Base-by-base conservation (phyloP, 2,888 invertebrate species). In the Phytoseiulus persimilis region DNA sequence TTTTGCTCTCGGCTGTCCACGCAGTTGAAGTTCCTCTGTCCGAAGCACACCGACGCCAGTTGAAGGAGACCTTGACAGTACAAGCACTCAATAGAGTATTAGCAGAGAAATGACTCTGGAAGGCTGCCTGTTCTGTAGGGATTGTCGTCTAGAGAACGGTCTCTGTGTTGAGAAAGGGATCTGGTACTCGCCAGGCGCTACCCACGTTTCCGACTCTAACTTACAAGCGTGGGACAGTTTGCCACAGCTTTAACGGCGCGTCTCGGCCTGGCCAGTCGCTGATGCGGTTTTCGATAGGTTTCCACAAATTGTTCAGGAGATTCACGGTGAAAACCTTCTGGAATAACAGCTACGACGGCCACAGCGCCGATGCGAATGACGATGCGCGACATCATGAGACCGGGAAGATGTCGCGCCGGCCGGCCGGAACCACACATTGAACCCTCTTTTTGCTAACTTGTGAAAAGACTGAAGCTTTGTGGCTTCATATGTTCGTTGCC, bases 51-150 rank as follows among this genome's bases (percentile, higher is more conserved):
- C 65, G 65, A 65, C 18, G 65, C 65, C 65, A 65, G 65, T 28
- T 28, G 65, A 65, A 14, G 65, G 18, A 65, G 65, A 65, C 65
- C 65, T 65, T 65, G 65, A 65, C 65, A 65, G 65, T 65, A 65
- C 65, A 65, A 65, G 65, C 65, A 65, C 65, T 65, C 65, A 65
- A 65, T 65, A 65, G 65, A 65, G 65, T 65, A 65, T 65, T 65
- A 65, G 18, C 65, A 65, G 65, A 65, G 65, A 65, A 65, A 65
- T 65, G 65, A 65, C 65, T 65, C 65, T 65, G 65, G 65, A 65
- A 65, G 65, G 65, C 65, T 65, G 65, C 18, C 65, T 28, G 65
- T 65, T 65, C 65, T 65, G 65, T 65, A 65, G 65, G 65, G 65
- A 65, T 65, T 65, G 65, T 65, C 65, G 65, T 65, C 65, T 14